Percentiles rank a stretch among this genome's conserved stretches.
Evolutionary conservation across 2,797 vertebrate genomes (phyloP).

Genomic region (Rhincodon typus): DNA sequence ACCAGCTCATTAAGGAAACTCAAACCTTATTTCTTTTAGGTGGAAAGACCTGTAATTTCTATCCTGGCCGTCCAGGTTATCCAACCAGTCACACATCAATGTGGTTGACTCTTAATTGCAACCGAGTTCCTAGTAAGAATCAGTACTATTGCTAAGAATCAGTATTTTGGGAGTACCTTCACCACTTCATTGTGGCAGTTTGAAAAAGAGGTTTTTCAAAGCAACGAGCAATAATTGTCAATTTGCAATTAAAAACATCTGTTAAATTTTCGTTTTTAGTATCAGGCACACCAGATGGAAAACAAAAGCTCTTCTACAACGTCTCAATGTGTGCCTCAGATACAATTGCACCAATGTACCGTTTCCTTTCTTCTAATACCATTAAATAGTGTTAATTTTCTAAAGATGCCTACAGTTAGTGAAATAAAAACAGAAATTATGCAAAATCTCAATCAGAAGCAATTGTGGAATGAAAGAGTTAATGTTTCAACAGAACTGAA

Average conservation of each 20-base stretch:
- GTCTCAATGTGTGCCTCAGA: background rate
- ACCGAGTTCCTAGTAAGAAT: background rate
- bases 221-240: background rate
- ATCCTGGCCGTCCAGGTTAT: background rate
- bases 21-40: background rate
- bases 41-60: background rate
- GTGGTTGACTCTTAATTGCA: background rate
- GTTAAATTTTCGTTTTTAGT: background rate
- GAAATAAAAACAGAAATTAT: background rate
- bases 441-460: too few species aligned
- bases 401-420: background rate
- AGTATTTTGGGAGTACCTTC: background rate
- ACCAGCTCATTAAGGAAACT: background rate
- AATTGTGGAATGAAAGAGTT: too few species aligned
- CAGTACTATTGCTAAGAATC: background rate
- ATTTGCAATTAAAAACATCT: background rate
- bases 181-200: background rate
- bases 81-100: background rate
- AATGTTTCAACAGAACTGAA: too few species aligned
- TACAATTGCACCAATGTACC: background rate
- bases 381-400: background rate
- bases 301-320: background rate
- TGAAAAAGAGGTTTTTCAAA: background rate
- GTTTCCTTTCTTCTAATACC: background rate
- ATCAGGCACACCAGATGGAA: background rate